Evolutionary conservation across 2,888 invertebrate genomes (phyloP).

Genomic region (Ennomos quercinarius): DNA sequence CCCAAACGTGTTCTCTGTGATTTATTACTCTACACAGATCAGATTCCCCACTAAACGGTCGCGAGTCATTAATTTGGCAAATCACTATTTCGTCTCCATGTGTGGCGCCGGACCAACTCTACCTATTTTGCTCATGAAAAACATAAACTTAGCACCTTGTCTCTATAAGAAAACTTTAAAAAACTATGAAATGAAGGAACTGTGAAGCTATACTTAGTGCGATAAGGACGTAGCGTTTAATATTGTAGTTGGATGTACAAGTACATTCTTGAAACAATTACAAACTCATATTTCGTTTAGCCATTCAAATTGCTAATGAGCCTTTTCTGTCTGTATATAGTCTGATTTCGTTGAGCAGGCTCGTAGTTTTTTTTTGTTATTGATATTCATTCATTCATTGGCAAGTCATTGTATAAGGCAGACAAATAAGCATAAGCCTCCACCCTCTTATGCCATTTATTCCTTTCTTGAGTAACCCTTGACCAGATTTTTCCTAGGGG

Average conservation of each 20-base stretch:
- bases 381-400: too few species aligned
- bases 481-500: too few species aligned
- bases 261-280: slow-evolving; percentile 50
- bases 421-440: too few species aligned
- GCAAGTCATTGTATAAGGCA: too few species aligned
- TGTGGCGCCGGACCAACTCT: slow-evolving; percentile 49
- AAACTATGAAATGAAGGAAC: too few species aligned
- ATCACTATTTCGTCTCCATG: slow-evolving; percentile 65
- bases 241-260: background rate
- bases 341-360: slow-evolving; percentile 3
- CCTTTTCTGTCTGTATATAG: slow-evolving; percentile 8
- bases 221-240: background rate
- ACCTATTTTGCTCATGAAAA: slow-evolving; percentile 39
- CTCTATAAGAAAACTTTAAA: background rate
- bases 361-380: too few species aligned
- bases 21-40: slow-evolving; percentile 45
- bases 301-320: slow-evolving; percentile 50
- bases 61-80: slow-evolving; percentile 66
- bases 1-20: slow-evolving; percentile 36
- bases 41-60: slow-evolving; percentile 59
- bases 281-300: slow-evolving; percentile 53
- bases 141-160: slow-evolving; percentile 1
- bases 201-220: too few species aligned
- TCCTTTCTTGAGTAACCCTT: too few species aligned
- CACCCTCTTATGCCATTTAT: too few species aligned